A percentile compares a stretch with the other conserved stretches of the same genome.
Evolutionary conservation across 2,113 vertebrate species (phyloP).

Genomic region (Muntiacus reevesi): DNA sequence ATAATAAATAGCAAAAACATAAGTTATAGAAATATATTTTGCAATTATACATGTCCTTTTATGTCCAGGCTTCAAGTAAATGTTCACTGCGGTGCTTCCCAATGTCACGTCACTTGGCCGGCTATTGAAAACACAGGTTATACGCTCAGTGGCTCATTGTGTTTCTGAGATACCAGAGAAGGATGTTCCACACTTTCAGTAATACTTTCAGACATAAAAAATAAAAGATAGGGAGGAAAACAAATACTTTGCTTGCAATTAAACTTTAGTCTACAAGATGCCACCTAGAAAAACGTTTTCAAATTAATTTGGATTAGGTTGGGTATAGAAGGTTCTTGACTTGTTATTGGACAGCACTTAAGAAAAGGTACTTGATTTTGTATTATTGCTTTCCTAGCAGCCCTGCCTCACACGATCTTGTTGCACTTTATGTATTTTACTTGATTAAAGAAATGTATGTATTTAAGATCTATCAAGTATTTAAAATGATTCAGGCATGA

Average conservation of each 20-base stretch:
- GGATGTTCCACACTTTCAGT: neutral
- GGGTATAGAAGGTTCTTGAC: neutral
- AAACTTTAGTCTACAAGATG: neutral
- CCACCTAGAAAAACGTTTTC: neutral
- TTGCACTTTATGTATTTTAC: neutral
- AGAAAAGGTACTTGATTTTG: neutral
- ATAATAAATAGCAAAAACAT: no score
- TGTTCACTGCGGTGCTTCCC: fast-evolving
- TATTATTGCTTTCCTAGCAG: neutral
- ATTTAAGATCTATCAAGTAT: neutral
- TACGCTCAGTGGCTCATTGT: neutral
- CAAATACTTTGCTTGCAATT: neutral
- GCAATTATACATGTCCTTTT: neutral
- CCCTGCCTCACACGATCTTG: neutral
- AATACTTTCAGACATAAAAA: neutral
- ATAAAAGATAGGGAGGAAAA: neutral
- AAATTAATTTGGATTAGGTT: neutral
- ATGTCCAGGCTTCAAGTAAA: neutral
- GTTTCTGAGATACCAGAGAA: neutral
- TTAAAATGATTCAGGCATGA: neutral
- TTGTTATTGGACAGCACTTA: neutral
- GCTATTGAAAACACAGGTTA: fast-evolving
- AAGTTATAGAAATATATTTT: neutral
- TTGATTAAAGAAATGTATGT: neutral
- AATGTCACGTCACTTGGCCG: fast-evolving